Evolutionary conservation across 1,140 invertebrate species (phyloP).

Genomic region (Scaptomyza montana): DNA sequence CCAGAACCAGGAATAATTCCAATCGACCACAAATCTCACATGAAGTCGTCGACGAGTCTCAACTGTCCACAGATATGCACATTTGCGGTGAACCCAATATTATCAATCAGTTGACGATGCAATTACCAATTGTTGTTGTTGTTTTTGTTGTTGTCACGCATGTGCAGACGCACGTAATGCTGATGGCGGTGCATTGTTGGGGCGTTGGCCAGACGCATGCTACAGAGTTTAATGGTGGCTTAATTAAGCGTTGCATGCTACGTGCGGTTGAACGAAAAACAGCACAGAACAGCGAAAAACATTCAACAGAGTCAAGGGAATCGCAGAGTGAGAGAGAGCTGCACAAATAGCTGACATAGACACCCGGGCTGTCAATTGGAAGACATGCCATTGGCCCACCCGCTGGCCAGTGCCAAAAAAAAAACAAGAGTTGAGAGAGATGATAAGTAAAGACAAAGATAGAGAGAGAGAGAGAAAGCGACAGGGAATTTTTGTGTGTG

Average conservation of each 20-base stretch:
- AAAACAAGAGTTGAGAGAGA: neutral
- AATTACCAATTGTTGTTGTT: conserved; percentile 20
- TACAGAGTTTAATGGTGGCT: conserved; percentile 63
- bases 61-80: conserved; percentile 53
- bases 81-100: conserved; percentile 41
- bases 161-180: conserved; percentile 17
- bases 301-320: conserved; percentile 40
- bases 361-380: conserved; percentile 18
- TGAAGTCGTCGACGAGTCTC: conserved; percentile 9
- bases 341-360: conserved; percentile 6
- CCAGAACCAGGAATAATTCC: neutral
- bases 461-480: neutral
- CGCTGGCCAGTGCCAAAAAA: conserved; percentile 2
- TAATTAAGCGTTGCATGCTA: conserved; percentile 74
- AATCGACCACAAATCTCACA: conserved; percentile 33
- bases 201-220: conserved; percentile 24
- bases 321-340: too few species aligned
- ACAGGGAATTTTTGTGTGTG: too few species aligned
- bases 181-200: conserved; percentile 17
- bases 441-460: neutral
- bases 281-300: conserved; percentile 47
- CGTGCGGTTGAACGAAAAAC: conserved; percentile 59
- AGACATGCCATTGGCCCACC: conserved; percentile 9
- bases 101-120: conserved; percentile 47
- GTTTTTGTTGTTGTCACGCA: neutral